Percentiles rank a stretch among this genome's conserved stretches.
Evolutionary conservation across 2,888 invertebrate species (phyloP).

Genomic region (Hymenopus coronatus): DNA sequence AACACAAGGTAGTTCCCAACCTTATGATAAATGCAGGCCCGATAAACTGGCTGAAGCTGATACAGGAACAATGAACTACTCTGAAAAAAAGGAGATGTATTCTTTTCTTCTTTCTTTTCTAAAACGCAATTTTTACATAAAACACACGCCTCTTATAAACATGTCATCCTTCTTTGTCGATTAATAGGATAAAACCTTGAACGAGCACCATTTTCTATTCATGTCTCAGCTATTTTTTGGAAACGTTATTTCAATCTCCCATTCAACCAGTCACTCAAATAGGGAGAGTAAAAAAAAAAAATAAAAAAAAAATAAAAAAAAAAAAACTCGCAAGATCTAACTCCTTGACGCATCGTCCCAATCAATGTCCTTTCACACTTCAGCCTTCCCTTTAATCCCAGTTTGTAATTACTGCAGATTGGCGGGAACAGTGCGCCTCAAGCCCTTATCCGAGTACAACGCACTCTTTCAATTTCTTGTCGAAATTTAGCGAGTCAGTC

Average conservation of each 20-base stretch:
- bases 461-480: conserved; percentile 14
- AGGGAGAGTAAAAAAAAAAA: background rate
- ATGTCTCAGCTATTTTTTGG: background rate
- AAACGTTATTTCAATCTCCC: background rate
- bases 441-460: background rate
- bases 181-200: background rate
- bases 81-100: too few relatives aligned
- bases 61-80: too few relatives aligned
- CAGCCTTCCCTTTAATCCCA: conserved; percentile 7
- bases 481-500: conserved; percentile 14
- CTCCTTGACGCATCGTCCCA: background rate
- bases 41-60: too few relatives aligned
- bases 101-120: too few relatives aligned
- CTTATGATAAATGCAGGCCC: too few relatives aligned
- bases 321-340: background rate
- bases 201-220: background rate
- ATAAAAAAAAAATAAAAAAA: background rate
- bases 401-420: conserved; percentile 17
- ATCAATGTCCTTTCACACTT: background rate
- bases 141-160: too few relatives aligned
- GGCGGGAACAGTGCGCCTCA: background rate
- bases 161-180: too few relatives aligned
- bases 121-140: too few relatives aligned
- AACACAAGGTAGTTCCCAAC: too few relatives aligned
- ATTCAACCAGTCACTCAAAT: background rate